These are phyloP conservation scores for Pogonomyrmex barbatus DNA, from an alignment of 1,140 invertebrate species.

Conservation along the genomic window DNA sequence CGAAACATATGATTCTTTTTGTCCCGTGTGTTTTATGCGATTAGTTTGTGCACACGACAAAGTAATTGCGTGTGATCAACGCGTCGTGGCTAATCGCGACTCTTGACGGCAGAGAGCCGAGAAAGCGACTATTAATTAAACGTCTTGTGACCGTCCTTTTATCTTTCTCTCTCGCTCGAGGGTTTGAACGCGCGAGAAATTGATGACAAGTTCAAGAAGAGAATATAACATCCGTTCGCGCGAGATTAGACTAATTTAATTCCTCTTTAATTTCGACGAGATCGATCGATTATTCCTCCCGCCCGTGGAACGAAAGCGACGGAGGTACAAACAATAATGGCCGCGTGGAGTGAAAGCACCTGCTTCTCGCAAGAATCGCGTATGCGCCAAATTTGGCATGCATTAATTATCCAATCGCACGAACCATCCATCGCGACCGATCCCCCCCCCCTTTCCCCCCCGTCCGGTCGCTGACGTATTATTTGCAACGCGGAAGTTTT, in stretches of 20 bases:
- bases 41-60: background rate
- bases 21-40: conserved; percentile 19
- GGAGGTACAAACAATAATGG: conserved; percentile 29
- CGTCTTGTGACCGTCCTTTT: background rate
- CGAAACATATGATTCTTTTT: conserved; percentile 14
- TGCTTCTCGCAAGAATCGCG: conserved; percentile 2
- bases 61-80: conserved; percentile 37
- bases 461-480: background rate
- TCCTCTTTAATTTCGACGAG: background rate
- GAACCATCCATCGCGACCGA: conserved; percentile 4
- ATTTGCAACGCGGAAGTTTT: background rate
- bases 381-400: conserved; percentile 39
- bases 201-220: background rate
- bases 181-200: background rate
- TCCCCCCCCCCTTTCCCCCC: too few species aligned
- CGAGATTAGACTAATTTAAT: background rate
- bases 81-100: background rate
- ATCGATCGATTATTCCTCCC: background rate
- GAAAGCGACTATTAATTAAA: conserved; percentile 21
- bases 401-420: conserved; percentile 46
- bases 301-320: background rate
- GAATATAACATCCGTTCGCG: too few species aligned
- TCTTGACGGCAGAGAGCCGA: background rate
- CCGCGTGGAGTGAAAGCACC: conserved; percentile 49
- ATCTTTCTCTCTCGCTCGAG: background rate